Base-by-base conservation (phyloP, 2,113 vertebrate genomes). In the Seriola dumerili region DNA sequence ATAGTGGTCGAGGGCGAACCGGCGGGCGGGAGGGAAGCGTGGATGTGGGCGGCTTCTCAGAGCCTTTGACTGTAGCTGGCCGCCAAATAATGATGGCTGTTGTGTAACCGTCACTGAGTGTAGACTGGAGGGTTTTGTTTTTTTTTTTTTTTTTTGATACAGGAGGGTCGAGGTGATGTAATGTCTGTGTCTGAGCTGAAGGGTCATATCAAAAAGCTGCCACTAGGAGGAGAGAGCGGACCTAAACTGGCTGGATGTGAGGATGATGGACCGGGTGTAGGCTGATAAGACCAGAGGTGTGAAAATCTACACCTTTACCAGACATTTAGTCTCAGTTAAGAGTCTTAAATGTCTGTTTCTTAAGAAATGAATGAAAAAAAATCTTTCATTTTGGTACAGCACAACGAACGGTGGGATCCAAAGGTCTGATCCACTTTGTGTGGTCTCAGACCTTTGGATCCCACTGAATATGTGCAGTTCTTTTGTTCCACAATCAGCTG, bases 161-260 rank as follows among this genome's bases (percentile, higher is more conserved):
- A 44, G 40, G 40, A 85, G 84, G 40, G 81, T 69, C 12, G 70
- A 71, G 84, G 86, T 94, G 93, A 94, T 92, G 93, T 92, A 92
- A 94, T 86, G 93, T 93, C 93, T 94, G 80, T 78, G 82, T 81
- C 86, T 92, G 81, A 78, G 79, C 50, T 74, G 79, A 71, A 23
- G 69, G 71, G 67, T 83, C 76, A 42, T 92, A 57, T 81, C 67
- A 70, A 5, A 84, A 52, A 85, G 77, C 61, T 12, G 55, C 90
- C 93, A 92, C 88, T 68, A 93, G 92, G 91, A 74, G 92, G 91
- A 78, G 92, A 91, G 72, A 90, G 85, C 12, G 88, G 59, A 65
- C 85, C 80, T 81, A 59, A 23, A 1, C 72, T 69, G 80, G 52
- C 11, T 69, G 48, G 7, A 58, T 61, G 74, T 0, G 57, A 62